These are phyloP conservation scores for Arrhopalites spinosus DNA, from an alignment of 2,888 invertebrate species.

Conservation along the genomic window DNA sequence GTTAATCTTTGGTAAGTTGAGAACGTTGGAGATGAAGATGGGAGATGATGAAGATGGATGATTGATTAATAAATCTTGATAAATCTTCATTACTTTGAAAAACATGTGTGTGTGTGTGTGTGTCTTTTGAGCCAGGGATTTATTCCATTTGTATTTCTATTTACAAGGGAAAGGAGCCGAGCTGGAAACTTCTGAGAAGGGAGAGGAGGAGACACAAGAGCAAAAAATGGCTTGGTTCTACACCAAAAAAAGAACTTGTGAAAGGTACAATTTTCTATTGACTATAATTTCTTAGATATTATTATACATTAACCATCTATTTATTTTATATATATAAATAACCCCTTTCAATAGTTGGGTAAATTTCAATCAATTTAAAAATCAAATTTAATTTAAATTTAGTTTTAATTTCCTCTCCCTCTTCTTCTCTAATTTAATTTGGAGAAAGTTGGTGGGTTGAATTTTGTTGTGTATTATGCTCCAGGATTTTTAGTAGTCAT, in stretches of 20 bases:
- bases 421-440: too few relatives aligned
- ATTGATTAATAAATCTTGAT: not conserved
- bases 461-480: too few relatives aligned
- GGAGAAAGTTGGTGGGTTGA: too few relatives aligned
- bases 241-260: constrained; percentile 82
- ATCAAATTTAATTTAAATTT: too few relatives aligned
- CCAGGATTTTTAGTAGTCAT: too few relatives aligned
- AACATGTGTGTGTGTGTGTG: not conserved
- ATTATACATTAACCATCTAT: too few relatives aligned
- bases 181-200: constrained; percentile 83
- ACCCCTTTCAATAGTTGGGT: too few relatives aligned
- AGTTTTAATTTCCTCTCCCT: too few relatives aligned
- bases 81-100: not conserved
- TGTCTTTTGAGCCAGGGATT: not conserved
- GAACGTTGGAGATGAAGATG: not conserved
- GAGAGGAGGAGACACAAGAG: constrained; percentile 70
- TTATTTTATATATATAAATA: too few relatives aligned
- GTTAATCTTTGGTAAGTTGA: too few relatives aligned
- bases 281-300: too few relatives aligned
- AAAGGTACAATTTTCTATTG: constrained; percentile 62
- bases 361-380: too few relatives aligned
- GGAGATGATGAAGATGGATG: not conserved
- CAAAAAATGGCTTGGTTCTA: constrained; percentile 79
- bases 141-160: not conserved
- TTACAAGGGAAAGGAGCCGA: constrained; percentile 71